Base-by-base conservation (phyloP, 2,113 vertebrate genomes). In the Erythrocercus mccallii region DNA sequence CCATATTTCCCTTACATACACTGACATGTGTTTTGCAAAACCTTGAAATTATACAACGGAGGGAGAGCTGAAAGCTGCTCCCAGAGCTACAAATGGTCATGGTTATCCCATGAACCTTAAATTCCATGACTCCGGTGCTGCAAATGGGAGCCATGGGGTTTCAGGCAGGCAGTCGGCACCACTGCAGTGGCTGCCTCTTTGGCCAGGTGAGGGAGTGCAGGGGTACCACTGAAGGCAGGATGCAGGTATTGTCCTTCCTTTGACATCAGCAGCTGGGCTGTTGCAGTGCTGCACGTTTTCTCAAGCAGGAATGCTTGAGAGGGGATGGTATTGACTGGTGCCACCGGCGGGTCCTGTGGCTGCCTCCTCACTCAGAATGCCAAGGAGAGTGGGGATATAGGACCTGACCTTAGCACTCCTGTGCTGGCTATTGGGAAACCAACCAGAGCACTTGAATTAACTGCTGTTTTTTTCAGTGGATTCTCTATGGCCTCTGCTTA, bases 261-360 rank as follows among this genome's bases (percentile, higher is more conserved):
- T 54, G 54, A 38, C 30, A n/a, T 33, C 18, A 19, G 66, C 8
- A 6, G 24, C 28, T 1, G 2, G 53, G 48, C 50, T 64, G 37
- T 71, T 0, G 0, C 17, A 60, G 28, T 14, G 10, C 22, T 81
- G n/a, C 9, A 14, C 7, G 9, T 47, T 61, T 62, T 78, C 65
- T 84, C 23, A 11, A 38, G n/a, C 27, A 45, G 31, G 0, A 2
- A 3, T 48, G 9, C 17, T 28, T 60, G 25, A 42, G 69, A 48
- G 64, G 20, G 9, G 4, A 23, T 1, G 3, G 33, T n/a, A 4
- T 22, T 0, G 1, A 5, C 33, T 47, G 51, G 10, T 0, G 0
- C 2, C 40, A 13, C 40, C 42, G 0, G 35, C 25, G 40, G 7
- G n/a, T 69, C n/a, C 42, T 60, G 18, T 45, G 58, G 60, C n/a